A percentile compares a stretch with the other conserved stretches of the same genome.
These are phyloP conservation scores for Galago senegalensis DNA, from an alignment of 2,797 vertebrate genomes.

Conservation along the genomic window DNA sequence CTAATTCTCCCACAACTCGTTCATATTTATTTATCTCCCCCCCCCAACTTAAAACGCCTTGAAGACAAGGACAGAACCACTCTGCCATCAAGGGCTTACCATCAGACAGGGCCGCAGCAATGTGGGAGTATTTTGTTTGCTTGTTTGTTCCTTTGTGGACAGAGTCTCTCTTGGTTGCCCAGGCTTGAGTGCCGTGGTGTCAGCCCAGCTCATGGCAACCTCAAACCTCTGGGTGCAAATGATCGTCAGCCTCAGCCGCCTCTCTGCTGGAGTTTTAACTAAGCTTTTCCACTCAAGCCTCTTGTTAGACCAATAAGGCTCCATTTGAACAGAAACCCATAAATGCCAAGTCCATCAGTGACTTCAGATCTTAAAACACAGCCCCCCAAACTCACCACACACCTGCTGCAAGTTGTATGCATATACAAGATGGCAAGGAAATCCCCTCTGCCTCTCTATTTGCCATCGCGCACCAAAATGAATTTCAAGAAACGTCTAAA, in stretches of 20 bases:
- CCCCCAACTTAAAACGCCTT: neutral
- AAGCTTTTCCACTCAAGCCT: neutral
- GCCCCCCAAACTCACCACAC: neutral
- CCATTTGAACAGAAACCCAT: neutral
- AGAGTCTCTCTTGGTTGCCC: too few species aligned
- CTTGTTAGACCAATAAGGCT: neutral
- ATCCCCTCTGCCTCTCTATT: neutral
- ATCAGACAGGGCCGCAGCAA: neutral
- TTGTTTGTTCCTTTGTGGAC: too few species aligned
- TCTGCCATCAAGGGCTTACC: neutral
- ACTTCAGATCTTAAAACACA: conserved; percentile 11
- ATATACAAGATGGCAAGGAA: neutral
- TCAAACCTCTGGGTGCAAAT: too few species aligned
- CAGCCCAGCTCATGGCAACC: too few species aligned
- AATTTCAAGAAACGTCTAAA: conserved; percentile 28
- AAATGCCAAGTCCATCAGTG: neutral
- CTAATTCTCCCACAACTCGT: neutral
- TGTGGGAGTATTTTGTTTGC: neutral
- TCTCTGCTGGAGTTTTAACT: neutral
- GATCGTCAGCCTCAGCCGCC: too few species aligned
- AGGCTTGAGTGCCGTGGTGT: too few species aligned
- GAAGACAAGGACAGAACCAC: neutral
- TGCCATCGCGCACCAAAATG: neutral
- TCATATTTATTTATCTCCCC: neutral
- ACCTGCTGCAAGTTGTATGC: neutral